A percentile compares a stretch with the other conserved stretches of the same genome.
Evolutionary conservation across 2,888 invertebrate genomes (phyloP).

Genomic region (Antitype chi): DNA sequence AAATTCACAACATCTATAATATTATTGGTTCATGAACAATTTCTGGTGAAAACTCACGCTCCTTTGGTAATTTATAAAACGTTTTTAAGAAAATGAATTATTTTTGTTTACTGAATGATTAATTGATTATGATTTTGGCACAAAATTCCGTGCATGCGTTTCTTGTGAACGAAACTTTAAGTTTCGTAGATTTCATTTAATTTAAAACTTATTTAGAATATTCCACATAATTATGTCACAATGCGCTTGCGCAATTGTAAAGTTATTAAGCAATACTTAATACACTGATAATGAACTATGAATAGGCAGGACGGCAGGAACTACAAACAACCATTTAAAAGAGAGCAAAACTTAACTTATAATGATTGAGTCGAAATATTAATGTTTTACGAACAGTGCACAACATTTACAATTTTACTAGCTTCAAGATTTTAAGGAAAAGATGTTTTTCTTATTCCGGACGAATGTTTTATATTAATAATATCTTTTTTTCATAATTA

Average conservation of each 20-base stretch:
- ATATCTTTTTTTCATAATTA: slow-evolving; percentile 31
- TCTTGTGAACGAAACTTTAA: slow-evolving; percentile 60
- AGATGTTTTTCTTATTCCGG: slow-evolving; percentile 40
- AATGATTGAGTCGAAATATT: slow-evolving; percentile 41
- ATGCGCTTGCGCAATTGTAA: slow-evolving; percentile 45
- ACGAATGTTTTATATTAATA: slow-evolving; percentile 45
- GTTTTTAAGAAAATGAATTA: slow-evolving; percentile 16
- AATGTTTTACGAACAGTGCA: slow-evolving; percentile 41
- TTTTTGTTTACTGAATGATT: slow-evolving; percentile 37
- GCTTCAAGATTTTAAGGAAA: slow-evolving; percentile 37
- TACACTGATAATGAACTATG: slow-evolving; percentile 56
- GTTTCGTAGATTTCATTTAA: slow-evolving; percentile 53
- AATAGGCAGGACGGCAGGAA: slow-evolving; percentile 75
- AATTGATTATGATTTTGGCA: slow-evolving; percentile 63
- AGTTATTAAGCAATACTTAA: slow-evolving; percentile 53
- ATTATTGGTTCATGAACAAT: slow-evolving; percentile 1
- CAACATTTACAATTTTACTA: slow-evolving; percentile 36
- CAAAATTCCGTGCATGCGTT: slow-evolving; percentile 61
- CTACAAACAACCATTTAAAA: slow-evolving; percentile 75
- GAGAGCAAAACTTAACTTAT: slow-evolving; percentile 65
- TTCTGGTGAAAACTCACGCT: slow-evolving; percentile 27
- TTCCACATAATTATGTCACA: slow-evolving; percentile 35
- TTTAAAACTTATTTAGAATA: slow-evolving; percentile 45
- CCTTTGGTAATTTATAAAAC: slow-evolving; percentile 9
- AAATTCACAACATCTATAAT: slow-evolving; percentile 5